Conservation (phyloP, 2,113 vertebrate species). For the Tursiops truncatus region DNA sequence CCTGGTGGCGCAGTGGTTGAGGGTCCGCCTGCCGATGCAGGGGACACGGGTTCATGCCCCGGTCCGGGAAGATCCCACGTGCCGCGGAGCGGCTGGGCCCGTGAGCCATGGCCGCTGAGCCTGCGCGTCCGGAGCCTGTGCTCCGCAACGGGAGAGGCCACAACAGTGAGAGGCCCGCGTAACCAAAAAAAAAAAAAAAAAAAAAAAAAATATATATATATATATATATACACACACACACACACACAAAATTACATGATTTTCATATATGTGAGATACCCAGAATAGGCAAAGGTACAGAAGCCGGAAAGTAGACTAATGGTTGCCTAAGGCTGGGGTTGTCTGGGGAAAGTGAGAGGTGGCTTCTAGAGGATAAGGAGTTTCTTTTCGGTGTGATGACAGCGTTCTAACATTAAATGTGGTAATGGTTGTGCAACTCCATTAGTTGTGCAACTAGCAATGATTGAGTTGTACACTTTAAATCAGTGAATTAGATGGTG, state of each 20-base stretch:
- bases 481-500: not conserved
- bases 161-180: too few relatives aligned
- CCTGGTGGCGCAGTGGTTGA: too few relatives aligned
- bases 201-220: too few relatives aligned
- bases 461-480: not conserved
- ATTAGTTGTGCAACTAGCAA: not conserved
- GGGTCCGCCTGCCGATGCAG: too few relatives aligned
- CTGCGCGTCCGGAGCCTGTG: too few relatives aligned
- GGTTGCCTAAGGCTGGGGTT: not conserved
- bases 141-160: too few relatives aligned
- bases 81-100: too few relatives aligned
- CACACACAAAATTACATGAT: not conserved
- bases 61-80: too few relatives aligned
- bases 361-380: not conserved
- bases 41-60: too few relatives aligned
- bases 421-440: not conserved
- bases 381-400: not conserved
- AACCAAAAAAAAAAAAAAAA: too few relatives aligned
- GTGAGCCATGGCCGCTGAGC: too few relatives aligned
- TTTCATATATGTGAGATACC: not conserved
- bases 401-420: not conserved
- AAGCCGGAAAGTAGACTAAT: not conserved
- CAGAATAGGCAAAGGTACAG: not conserved
- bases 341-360: not conserved
- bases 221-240: too few relatives aligned